Evolutionary conservation across 2,888 invertebrate genomes (phyloP).

Genomic region (Tenthredo mesomela): DNA sequence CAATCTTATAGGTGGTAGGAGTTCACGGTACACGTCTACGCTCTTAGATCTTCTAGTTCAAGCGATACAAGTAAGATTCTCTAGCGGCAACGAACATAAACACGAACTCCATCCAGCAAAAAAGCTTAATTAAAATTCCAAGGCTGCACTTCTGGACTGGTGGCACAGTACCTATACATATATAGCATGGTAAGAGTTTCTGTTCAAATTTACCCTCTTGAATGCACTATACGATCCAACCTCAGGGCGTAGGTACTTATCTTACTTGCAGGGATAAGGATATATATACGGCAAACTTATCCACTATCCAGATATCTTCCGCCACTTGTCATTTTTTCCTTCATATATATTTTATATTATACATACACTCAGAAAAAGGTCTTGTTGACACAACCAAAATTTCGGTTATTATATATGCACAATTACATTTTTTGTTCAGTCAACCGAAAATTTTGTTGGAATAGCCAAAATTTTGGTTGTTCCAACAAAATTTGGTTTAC

Average conservation of each 20-base stretch:
- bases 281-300: neutral
- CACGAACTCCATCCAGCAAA: conserved; percentile 56
- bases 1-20: neutral
- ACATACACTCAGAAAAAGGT: too few species aligned
- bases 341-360: neutral
- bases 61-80: conserved; percentile 41
- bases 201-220: conserved; percentile 62
- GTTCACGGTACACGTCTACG: too few species aligned
- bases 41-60: conserved; percentile 11
- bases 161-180: neutral
- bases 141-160: conserved; percentile 53
- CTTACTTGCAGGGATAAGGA: neutral
- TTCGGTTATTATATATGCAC: too few species aligned
- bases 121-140: conserved; percentile 72
- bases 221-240: conserved; percentile 53
- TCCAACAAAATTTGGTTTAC: too few species aligned
- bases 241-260: neutral
- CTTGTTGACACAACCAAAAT: too few species aligned
- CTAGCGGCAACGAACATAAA: conserved; percentile 47
- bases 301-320: neutral
- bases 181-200: neutral
- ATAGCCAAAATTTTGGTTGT: too few species aligned
- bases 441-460: too few species aligned
- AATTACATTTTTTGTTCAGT: too few species aligned
- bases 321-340: neutral